Evolutionary conservation across 2,113 vertebrate species (phyloP), one percentile per base, ranked within the genome.

Genomic region (Taurulus bubalis): DNA sequence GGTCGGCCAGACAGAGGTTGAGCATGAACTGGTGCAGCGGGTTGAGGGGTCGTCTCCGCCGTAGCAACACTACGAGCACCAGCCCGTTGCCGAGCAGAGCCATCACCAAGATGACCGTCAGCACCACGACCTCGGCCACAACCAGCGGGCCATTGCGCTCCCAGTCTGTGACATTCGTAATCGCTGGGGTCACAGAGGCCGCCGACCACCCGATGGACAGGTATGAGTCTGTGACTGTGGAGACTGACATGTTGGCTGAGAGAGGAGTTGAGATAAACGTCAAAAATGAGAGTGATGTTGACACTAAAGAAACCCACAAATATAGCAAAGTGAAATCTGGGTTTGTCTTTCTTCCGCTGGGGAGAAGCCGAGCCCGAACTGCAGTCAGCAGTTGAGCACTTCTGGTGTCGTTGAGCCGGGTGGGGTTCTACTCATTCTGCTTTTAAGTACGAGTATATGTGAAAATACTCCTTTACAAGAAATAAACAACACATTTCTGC

Each of bases 11-110:
- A 74, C 96, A 97, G 64, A 97, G 94, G 92, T 97, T 96, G 75
- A 95, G 84, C 69, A 97, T 96, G 93, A 96, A 97, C 83, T 95
- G 91, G 40, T 97, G 96, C 93, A 97, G 96, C 10, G 95, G 96
- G 4, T 95, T 95, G 68, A 94, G 94, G 56, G 81, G 93, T 58
- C 90, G 94, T 11, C 93, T 90, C 88, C 87, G 85, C 71, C 94
- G 91, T 1, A 91, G 88, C 38, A 97, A 81, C 30, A 94, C 96
- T 69, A 92, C 93, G 74, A 97, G 85, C 76, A 97, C 95, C 81
- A 97, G 86, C 28, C 94, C 92, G 7, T 97, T 97, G 66, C 97
- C 93, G 36, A 96, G 86, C 24, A 95, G 78, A 32, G 96, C 96
- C 2, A 96, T 89, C 75, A 93, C 89, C 2, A 97, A 90, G 77